phyloP scores from a whole-genome alignment of 2,113 vertebrate species.

The Psilopogon haemacephalus region DNA sequence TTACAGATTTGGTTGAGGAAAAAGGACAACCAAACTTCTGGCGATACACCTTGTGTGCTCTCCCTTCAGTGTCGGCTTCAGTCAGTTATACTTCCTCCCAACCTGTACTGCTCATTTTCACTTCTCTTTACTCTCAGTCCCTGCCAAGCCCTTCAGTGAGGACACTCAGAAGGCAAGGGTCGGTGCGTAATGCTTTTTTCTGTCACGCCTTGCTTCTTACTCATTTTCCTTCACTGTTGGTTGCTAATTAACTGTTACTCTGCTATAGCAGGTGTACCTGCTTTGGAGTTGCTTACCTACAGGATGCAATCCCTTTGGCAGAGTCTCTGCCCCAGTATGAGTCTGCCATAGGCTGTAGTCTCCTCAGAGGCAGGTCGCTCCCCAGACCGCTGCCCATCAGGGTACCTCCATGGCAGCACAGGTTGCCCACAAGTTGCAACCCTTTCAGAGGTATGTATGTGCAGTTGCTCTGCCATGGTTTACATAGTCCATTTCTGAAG shows the following conservation, averaged over 20 bases:
- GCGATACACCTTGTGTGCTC: not conserved
- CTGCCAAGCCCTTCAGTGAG: not conserved
- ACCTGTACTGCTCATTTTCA: not conserved
- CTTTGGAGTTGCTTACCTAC: not conserved
- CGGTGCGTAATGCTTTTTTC: not conserved
- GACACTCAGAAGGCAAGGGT: not conserved
- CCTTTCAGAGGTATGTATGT: not conserved
- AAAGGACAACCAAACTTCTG: not conserved
- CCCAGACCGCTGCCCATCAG: too few species aligned
- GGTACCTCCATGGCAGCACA: rapidly evolving
- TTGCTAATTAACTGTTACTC: not conserved
- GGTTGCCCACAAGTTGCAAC: not conserved
- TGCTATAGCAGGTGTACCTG: not conserved
- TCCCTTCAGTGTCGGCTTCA: not conserved
- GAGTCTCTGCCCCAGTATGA: not conserved
- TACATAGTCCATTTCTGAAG: not conserved
- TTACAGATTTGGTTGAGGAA: not conserved
- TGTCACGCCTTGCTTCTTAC: not conserved
- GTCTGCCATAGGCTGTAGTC: not conserved
- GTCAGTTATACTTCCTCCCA: not conserved
- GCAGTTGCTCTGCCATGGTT: not conserved
- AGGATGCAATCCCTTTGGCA: not conserved
- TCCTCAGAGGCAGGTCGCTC: not conserved
- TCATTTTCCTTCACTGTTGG: not conserved
- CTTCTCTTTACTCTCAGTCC: not conserved